phyloP scores from a whole-genome alignment of 2,888 invertebrate genomes.

The Meiosimyza platycephala region DNA sequence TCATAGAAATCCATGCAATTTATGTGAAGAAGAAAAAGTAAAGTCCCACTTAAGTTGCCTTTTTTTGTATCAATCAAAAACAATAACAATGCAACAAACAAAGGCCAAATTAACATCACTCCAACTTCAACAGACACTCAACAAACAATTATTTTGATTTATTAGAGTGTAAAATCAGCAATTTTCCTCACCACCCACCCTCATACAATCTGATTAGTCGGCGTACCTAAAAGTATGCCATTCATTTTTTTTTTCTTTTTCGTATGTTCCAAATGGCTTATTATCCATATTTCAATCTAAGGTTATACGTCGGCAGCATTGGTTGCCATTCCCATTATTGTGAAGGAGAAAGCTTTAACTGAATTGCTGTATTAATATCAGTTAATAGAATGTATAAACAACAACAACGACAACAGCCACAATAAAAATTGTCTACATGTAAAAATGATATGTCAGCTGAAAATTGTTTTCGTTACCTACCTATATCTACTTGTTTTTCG shows the following conservation, averaged over 20 bases:
- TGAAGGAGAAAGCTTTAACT: neutral
- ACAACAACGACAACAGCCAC: constrained; percentile 7
- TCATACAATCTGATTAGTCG: neutral
- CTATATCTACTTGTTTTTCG: neutral
- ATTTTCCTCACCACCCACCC: constrained; percentile 17
- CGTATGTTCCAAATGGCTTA: neutral
- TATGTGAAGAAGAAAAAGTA: neutral
- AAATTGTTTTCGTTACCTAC: constrained; percentile 50
- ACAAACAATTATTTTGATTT: constrained; percentile 42
- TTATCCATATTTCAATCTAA: constrained; percentile 3
- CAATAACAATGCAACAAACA: no score
- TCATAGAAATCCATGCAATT: neutral
- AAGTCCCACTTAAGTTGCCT: neutral
- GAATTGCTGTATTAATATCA: constrained; percentile 22
- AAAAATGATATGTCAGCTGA: constrained; percentile 54
- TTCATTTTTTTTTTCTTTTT: neutral
- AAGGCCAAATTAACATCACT: no score
- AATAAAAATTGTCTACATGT: neutral
- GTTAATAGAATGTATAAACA: constrained; percentile 24
- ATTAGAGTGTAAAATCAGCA: constrained; percentile 40
- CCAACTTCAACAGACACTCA: constrained; percentile 11
- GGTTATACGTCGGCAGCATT: no score
- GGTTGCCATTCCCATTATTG: no score
- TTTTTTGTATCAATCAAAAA: no score
- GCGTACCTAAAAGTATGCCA: neutral